Evolutionary conservation across 2,797 vertebrate species (phyloP), one percentile per base, ranked within the genome.

Genomic region (Morus bassanus): DNA sequence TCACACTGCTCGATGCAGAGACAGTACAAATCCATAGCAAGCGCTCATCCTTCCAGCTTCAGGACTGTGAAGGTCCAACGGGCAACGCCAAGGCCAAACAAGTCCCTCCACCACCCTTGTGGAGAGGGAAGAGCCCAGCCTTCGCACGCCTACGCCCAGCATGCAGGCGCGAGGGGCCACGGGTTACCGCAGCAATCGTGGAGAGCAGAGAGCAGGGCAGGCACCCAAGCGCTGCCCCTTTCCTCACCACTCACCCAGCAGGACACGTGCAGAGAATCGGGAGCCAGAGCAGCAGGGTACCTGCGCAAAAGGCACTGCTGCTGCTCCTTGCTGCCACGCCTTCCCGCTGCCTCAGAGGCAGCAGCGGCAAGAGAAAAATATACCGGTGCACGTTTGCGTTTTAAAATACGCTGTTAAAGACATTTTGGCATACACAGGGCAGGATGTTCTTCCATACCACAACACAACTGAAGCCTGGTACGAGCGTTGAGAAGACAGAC

Each of bases 151-250:
- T 4, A 22, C 30, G 3, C 19, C 19, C 45, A 5, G 50, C 57
- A 69, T n/a, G 8, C 2, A 7, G 15, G 63, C 30, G 30, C 21
- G 27, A 18, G 45, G 21, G 21, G 31, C 54, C 10, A 2, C 6
- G 37, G 19, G 19, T 10, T 3, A n/a, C 11, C 74, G 7, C 33
- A 8, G 43, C 53, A 9, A 3, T 0, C 1, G 56, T 17, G 7
- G 53, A 5, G 50, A 30, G 8, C 10, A 5, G 30, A 43, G 8
- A 7, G 18, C 23, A 33, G 19, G n/a, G 27, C n/a, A 27, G 54
- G 54, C 41, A 31, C 9, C 0, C 1, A 21, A 54, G 19, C 0
- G 0, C 31, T 22, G 56, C 10, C 43, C 50, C 22, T 35, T 30
- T 53, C 48, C 41, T 57, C 25, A 1, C 11, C 41, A 4, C 39